A percentile compares a stretch with the other conserved stretches of the same genome.
Conservation (phyloP, 1,140 invertebrate species). For the Oppia nitens region DNA sequence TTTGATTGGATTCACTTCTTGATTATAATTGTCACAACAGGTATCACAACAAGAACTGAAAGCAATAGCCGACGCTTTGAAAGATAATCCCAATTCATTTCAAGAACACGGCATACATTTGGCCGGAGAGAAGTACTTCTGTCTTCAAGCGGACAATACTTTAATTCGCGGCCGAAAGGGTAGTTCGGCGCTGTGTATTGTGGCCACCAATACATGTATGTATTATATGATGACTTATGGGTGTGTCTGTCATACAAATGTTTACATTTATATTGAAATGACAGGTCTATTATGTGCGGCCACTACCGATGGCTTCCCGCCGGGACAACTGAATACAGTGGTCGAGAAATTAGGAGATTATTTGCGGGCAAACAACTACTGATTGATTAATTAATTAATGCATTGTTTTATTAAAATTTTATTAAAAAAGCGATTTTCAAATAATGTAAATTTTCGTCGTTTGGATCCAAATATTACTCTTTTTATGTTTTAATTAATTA, state of each 20-base stretch:
- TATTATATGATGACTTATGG: neutral
- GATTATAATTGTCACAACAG: slow-evolving; percentile 11
- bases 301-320: slow-evolving; percentile 24
- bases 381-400: slow-evolving; percentile 4
- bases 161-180: slow-evolving; percentile 24
- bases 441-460: too few species aligned
- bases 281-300: slow-evolving; percentile 26
- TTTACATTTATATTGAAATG: neutral
- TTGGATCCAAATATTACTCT: too few species aligned
- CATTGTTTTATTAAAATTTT: too few species aligned
- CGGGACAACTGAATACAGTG: slow-evolving; percentile 24
- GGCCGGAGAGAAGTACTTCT: slow-evolving; percentile 25
- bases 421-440: too few species aligned
- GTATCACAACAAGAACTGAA: slow-evolving; percentile 23
- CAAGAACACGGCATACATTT: slow-evolving; percentile 23
- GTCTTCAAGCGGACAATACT: slow-evolving; percentile 22
- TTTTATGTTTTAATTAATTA: too few species aligned
- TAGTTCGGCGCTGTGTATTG: slow-evolving; percentile 23
- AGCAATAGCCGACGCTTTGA: slow-evolving; percentile 23
- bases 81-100: slow-evolving; percentile 22
- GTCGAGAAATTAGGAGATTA: slow-evolving; percentile 26
- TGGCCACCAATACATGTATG: slow-evolving; percentile 25
- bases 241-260: neutral
- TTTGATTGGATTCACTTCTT: neutral
- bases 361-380: slow-evolving; percentile 23